A percentile compares a stretch with the other conserved stretches of the same genome.
Conservation (phyloP, 2,797 vertebrate genomes). For the Halcyon leucocephala region DNA sequence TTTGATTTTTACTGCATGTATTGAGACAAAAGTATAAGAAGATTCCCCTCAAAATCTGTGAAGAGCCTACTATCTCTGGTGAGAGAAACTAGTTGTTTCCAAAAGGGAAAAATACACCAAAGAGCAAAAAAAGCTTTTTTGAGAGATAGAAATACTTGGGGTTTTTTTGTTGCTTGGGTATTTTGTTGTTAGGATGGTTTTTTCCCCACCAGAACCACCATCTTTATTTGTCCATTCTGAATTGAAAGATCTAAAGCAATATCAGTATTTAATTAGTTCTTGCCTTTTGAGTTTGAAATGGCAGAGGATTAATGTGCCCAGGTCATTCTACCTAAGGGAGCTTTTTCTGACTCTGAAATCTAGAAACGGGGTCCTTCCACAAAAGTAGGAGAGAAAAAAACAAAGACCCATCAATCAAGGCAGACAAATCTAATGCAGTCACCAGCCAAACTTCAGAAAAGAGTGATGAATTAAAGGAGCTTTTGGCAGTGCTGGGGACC, state of each 20-base stretch:
- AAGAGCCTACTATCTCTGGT: background rate
- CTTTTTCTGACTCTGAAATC: background rate
- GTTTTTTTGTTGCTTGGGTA: background rate
- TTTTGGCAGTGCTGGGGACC: fast-evolving
- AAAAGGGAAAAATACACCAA: background rate
- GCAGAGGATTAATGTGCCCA: fast-evolving
- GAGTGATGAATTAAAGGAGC: background rate
- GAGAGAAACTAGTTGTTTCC: background rate
- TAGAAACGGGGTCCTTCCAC: background rate
- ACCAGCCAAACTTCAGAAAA: background rate
- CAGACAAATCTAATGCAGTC: background rate
- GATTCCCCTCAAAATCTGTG: background rate
- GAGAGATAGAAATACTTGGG: background rate
- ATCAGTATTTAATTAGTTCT: background rate
- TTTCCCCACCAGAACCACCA: background rate
- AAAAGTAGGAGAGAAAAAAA: background rate
- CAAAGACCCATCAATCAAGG: background rate
- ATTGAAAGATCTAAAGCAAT: background rate
- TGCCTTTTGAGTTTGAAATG: background rate
- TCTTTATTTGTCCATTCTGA: background rate
- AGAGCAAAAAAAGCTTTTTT: background rate
- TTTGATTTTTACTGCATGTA: background rate
- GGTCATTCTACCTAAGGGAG: background rate
- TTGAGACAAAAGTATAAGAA: background rate
- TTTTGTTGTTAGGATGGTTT: background rate